These are phyloP conservation scores for Protobothrops flavoviridis DNA, from an alignment of 2,113 vertebrate species.

Conservation along the genomic window DNA sequence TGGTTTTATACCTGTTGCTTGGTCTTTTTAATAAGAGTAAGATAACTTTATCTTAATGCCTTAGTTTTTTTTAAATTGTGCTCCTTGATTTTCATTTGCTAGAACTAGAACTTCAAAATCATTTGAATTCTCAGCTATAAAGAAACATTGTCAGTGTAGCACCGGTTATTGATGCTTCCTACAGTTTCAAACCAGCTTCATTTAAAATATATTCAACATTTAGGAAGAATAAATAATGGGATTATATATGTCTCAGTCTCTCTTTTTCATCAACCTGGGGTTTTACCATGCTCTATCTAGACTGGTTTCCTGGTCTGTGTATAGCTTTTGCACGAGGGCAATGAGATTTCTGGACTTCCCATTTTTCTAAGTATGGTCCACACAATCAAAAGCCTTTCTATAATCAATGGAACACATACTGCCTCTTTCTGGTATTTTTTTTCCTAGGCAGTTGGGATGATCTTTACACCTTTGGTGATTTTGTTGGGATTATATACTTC, in stretches of 20 bases:
- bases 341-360: not conserved
- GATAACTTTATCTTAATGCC: not conserved
- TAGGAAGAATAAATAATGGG: not conserved
- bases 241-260: not conserved
- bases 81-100: not conserved
- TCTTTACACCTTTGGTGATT: not conserved
- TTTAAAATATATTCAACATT: not conserved
- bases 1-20: not conserved
- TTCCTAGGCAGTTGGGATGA: not conserved
- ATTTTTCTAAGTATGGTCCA: not conserved
- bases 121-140: not conserved
- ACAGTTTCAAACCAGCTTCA: not conserved
- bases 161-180: not conserved
- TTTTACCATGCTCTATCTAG: not conserved
- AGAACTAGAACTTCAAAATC: not conserved
- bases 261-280: not conserved
- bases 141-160: not conserved
- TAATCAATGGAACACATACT: not conserved
- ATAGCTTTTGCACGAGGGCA: not conserved
- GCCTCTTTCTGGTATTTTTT: not conserved
- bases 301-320: not conserved
- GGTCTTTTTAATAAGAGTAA: not conserved
- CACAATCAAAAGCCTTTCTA: not conserved
- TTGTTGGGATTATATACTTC: not conserved
- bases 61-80: not conserved